Evolutionary conservation across 2,888 invertebrate genomes (phyloP).

Genomic region (Rotaria socialis): DNA sequence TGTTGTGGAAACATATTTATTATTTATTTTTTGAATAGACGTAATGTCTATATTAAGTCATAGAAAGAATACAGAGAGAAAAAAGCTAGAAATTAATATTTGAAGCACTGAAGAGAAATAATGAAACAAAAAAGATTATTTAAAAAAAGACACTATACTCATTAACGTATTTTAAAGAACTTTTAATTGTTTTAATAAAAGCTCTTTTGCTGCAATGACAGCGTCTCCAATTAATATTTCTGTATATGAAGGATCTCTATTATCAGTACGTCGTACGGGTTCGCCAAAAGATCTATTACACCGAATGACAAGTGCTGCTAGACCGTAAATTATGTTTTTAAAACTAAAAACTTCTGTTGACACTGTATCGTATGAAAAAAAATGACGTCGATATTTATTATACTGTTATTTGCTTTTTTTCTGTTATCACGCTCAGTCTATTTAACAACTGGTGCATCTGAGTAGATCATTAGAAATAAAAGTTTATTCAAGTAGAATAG

Average conservation of each 20-base stretch:
- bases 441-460: not conserved
- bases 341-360: too few species aligned
- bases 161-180: not conserved
- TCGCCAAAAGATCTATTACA: not conserved
- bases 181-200: not conserved
- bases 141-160: not conserved
- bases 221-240: slow-evolving; percentile 44
- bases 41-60: not conserved
- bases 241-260: slow-evolving; percentile 43
- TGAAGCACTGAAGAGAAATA: not conserved
- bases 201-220: not conserved
- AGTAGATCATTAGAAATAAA: not conserved
- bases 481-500: not conserved
- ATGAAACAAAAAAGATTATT: not conserved
- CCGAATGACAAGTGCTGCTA: not conserved
- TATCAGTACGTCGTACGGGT: slow-evolving; percentile 40
- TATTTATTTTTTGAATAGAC: not conserved
- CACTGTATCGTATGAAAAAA: not conserved
- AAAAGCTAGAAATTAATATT: not conserved
- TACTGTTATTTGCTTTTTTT: not conserved
- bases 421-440: not conserved
- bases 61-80: not conserved
- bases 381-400: not conserved
- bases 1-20: too few species aligned
- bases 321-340: not conserved